Percentiles rank a stretch among this genome's conserved stretches.
Evolutionary conservation across 1,140 invertebrate genomes (phyloP).

Genomic region (Drosophila lacteicornis): DNA sequence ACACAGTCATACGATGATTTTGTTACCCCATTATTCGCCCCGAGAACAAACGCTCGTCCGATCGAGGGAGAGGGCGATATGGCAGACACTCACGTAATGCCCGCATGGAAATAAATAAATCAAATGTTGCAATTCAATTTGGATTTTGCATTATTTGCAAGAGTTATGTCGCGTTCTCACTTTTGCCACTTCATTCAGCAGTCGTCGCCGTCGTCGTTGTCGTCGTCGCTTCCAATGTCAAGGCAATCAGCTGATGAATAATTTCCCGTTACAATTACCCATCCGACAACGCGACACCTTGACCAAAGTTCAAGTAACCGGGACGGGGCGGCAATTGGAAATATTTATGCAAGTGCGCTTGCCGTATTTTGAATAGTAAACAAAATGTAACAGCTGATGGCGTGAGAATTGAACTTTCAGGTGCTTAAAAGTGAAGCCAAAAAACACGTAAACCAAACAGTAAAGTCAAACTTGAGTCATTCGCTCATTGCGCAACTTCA

Average conservation of each 20-base stretch:
- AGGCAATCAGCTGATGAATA: slow-evolving; percentile 35
- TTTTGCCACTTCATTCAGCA: neutral
- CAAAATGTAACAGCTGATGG: slow-evolving; percentile 37
- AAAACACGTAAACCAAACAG: slow-evolving; percentile 8
- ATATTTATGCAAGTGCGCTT: slow-evolving; percentile 21
- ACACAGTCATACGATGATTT: slow-evolving; percentile 82
- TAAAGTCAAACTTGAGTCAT: slow-evolving; percentile 14
- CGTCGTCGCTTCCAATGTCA: slow-evolving; percentile 24
- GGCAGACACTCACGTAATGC: slow-evolving; percentile 32
- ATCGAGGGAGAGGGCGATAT: slow-evolving; percentile 14
- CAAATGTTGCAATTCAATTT: slow-evolving; percentile 37
- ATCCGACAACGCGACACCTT: slow-evolving; percentile 20
- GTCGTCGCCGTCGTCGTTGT: neutral
- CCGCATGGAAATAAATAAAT: slow-evolving; percentile 30
- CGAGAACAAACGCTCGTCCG: slow-evolving; percentile 15
- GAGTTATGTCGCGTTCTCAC: slow-evolving; percentile 15
- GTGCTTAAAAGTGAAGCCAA: slow-evolving; percentile 3
- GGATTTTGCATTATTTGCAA: slow-evolving; percentile 25
- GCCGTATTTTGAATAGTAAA: slow-evolving; percentile 23
- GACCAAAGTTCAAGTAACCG: slow-evolving; percentile 42
- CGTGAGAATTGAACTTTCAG: slow-evolving; percentile 12
- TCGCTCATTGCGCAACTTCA: slow-evolving; percentile 12
- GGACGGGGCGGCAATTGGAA: slow-evolving; percentile 3
- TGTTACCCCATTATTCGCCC: slow-evolving; percentile 65
- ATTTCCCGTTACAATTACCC: slow-evolving; percentile 40